Evolutionary conservation across 2,888 invertebrate genomes (phyloP).

Genomic region (Rhyacophila evoluta): DNA sequence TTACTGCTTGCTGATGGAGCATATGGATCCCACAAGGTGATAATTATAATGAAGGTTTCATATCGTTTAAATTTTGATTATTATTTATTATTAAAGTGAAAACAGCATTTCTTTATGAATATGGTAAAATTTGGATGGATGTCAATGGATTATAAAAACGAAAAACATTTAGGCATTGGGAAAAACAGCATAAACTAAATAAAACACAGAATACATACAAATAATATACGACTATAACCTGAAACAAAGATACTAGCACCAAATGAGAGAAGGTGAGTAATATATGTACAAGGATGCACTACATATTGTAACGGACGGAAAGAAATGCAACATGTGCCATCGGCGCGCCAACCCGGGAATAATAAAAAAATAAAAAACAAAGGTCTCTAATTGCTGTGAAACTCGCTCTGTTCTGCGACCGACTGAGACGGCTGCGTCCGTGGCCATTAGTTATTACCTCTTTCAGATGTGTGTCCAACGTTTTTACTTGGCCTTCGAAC

Average conservation of each 20-base stretch:
- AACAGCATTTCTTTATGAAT: no score
- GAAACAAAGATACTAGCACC: conserved; percentile 45
- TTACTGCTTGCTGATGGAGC: no score
- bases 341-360: background rate
- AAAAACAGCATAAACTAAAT: background rate
- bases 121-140: no score
- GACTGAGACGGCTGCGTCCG: background rate
- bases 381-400: background rate
- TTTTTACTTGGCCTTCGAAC: conserved; percentile 91
- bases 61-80: no score
- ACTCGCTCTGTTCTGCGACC: conserved; percentile 51
- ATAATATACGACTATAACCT: background rate
- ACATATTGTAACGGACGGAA: conserved; percentile 13
- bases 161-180: background rate
- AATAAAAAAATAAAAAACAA: background rate
- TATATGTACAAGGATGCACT: background rate
- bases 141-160: background rate
- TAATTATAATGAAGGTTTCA: no score
- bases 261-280: conserved; percentile 27
- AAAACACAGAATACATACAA: background rate
- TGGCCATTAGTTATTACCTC: conserved; percentile 78
- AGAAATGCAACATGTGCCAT: background rate
- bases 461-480: conserved; percentile 89
- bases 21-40: no score
- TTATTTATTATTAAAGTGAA: no score